Conservation (phyloP, 1,140 invertebrate species). For the Aphaenogaster rudis region DNA sequence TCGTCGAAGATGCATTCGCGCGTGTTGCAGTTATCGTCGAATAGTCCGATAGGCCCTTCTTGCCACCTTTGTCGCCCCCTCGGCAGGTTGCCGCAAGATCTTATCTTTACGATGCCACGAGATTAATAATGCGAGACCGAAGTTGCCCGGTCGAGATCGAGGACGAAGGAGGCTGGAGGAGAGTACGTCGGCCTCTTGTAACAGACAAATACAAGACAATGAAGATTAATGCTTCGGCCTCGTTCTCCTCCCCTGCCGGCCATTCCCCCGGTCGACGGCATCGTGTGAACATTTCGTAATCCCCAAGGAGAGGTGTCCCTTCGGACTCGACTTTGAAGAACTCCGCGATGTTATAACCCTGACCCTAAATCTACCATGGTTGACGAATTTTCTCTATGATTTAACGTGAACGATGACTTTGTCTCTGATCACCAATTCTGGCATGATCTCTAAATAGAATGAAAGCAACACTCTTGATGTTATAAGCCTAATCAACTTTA, state of each 20-base stretch:
- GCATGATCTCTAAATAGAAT: background rate
- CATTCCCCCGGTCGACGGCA: slow-evolving; percentile 33
- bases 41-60: slow-evolving; percentile 24
- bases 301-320: slow-evolving; percentile 3
- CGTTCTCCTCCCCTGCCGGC: slow-evolving; percentile 40
- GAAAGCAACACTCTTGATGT: background rate
- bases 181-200: slow-evolving; percentile 51
- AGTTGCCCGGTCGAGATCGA: slow-evolving; percentile 31
- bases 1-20: background rate
- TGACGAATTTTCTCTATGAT: slow-evolving; percentile 22
- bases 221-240: slow-evolving; percentile 81
- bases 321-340: slow-evolving; percentile 24
- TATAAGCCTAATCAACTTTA: background rate
- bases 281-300: slow-evolving; percentile 73
- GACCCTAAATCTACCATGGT: slow-evolving; percentile 8
- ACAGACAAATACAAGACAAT: slow-evolving; percentile 82
- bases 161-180: slow-evolving; percentile 16
- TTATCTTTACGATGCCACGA: slow-evolving; percentile 71
- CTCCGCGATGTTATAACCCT: background rate
- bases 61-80: background rate
- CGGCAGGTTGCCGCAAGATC: slow-evolving; percentile 60
- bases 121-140: slow-evolving; percentile 78
- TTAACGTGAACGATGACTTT: background rate
- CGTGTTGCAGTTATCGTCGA: slow-evolving; percentile 17
- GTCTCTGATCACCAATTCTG: background rate